phyloP scores from a whole-genome alignment of 2,888 invertebrate genomes.

The Nymphalis urticae region DNA sequence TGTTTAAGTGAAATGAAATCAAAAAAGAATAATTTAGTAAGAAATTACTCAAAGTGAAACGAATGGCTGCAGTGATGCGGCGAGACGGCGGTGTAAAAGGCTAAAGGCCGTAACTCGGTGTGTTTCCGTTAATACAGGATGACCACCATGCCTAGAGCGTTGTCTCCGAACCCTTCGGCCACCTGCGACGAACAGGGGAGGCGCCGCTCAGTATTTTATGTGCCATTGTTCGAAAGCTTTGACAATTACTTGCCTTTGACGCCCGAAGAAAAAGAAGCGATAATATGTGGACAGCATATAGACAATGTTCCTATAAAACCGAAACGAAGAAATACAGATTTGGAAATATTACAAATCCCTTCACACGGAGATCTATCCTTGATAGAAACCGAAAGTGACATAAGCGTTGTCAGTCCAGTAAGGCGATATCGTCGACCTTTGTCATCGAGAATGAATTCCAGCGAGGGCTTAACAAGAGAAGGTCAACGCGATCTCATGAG shows the following conservation, averaged over 20 bases:
- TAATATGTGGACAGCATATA: conserved; percentile 64
- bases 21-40: conserved; percentile 51
- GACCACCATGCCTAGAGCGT: conserved; percentile 67
- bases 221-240: conserved; percentile 84
- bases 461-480: conserved; percentile 67
- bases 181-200: conserved; percentile 78
- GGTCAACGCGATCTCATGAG: conserved; percentile 69
- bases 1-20: conserved; percentile 60
- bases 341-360: conserved; percentile 56
- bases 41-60: conserved; percentile 60
- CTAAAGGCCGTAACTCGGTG: conserved; percentile 62
- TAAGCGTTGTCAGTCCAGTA: conserved; percentile 68
- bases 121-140: conserved; percentile 57
- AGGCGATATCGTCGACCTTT: conserved; percentile 68
- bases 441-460: conserved; percentile 72
- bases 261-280: conserved; percentile 72
- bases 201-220: conserved; percentile 88
- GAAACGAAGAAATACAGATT: conserved; percentile 61
- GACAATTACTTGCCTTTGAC: conserved; percentile 81
- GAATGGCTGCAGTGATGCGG: conserved; percentile 65
- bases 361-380: conserved; percentile 67
- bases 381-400: conserved; percentile 75
- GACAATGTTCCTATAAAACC: conserved; percentile 53
- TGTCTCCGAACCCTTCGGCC: conserved; percentile 61
- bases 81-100: conserved; percentile 56